These are phyloP conservation scores for Cephalopterus ornatus DNA, from an alignment of 2,113 vertebrate genomes.

Conservation along the genomic window DNA sequence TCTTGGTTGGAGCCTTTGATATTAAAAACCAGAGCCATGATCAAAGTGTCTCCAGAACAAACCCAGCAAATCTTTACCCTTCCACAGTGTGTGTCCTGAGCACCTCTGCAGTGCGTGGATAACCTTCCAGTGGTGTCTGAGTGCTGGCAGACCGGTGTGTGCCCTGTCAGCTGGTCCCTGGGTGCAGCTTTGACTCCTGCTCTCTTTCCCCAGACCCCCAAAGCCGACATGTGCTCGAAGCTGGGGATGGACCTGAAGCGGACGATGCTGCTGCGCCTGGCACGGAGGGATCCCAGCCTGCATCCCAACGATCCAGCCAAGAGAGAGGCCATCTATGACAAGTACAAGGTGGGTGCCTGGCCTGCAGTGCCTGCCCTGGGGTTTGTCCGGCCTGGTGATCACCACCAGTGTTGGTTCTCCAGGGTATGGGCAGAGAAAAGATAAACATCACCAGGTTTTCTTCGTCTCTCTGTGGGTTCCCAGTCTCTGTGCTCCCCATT, in stretches of 20 bases:
- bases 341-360: conserved; percentile 81
- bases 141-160: fast-evolving
- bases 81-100: fast-evolving
- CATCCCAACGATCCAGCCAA: conserved; percentile 77
- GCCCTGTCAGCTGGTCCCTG: too few species aligned
- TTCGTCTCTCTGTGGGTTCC: background rate
- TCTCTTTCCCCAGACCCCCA: conserved; percentile 78
- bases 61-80: fast-evolving
- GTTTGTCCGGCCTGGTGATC: background rate
- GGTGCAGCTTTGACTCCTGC: fast-evolving
- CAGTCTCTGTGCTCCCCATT: fast-evolving
- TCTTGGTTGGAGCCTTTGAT: fast-evolving
- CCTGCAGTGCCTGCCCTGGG: background rate
- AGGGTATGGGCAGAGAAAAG: background rate
- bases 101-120: fast-evolving
- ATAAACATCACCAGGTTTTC: background rate
- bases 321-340: conserved; percentile 81
- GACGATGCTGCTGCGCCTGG: conserved; percentile 89
- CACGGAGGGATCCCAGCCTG: conserved; percentile 77
- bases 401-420: fast-evolving
- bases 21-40: fast-evolving
- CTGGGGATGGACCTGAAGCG: conserved; percentile 93
- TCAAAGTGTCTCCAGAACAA: background rate
- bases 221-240: conserved; percentile 89
- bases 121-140: fast-evolving